phyloP scores from a whole-genome alignment of 2,888 invertebrate genomes.

The Morpho achilles region DNA sequence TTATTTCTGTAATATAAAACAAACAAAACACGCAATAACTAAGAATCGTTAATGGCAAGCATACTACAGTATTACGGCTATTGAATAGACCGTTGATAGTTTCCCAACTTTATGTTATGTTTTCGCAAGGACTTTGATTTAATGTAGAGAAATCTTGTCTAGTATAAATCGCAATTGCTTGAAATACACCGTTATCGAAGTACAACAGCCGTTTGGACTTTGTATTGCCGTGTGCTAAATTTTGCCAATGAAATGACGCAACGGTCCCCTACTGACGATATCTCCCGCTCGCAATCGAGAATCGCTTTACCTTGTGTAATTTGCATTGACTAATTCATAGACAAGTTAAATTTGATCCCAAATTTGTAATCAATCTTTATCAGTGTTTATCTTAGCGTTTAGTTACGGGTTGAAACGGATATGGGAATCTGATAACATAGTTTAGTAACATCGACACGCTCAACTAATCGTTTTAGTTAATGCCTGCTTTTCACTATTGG shows the following conservation, averaged over 20 bases:
- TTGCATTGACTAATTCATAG: constrained; percentile 22
- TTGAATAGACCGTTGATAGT: constrained; percentile 27
- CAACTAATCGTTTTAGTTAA: too few species aligned
- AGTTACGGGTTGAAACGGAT: too few species aligned
- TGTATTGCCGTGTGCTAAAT: constrained; percentile 51
- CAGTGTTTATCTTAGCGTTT: too few species aligned
- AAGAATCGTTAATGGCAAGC: neutral
- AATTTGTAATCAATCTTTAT: too few species aligned
- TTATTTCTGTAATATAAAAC: too few species aligned
- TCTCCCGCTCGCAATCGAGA: constrained; percentile 37
- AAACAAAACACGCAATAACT: too few species aligned
- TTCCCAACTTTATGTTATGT: constrained; percentile 35
- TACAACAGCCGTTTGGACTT: constrained; percentile 35
- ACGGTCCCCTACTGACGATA: constrained; percentile 47
- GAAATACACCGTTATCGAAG: constrained; percentile 34
- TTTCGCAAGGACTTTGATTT: constrained; percentile 39
- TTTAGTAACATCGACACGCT: too few species aligned
- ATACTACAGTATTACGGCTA: constrained; percentile 11
- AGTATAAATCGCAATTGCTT: constrained; percentile 35
- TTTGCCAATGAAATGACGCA: constrained; percentile 57
- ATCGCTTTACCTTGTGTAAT: constrained; percentile 32
- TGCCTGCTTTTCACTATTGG: too few species aligned
- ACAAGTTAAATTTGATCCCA: neutral
- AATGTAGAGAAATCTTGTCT: constrained; percentile 37
- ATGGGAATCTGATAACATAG: too few species aligned